phyloP scores from a whole-genome alignment of 2,797 vertebrate genomes.

The Rhinella marina region DNA sequence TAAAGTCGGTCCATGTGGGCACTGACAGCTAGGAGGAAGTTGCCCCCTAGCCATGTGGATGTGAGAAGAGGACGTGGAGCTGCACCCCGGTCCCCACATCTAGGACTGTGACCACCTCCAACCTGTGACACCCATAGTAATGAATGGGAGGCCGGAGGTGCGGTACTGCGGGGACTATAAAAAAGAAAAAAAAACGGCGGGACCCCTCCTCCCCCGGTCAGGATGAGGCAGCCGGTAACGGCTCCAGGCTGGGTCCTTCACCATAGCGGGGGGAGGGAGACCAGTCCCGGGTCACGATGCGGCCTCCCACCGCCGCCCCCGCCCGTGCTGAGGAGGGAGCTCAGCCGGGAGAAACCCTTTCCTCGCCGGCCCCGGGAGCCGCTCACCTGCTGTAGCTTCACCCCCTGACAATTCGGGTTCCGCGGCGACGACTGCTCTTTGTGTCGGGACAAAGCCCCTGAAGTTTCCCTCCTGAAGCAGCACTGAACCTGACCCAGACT shows the following conservation, averaged over 20 bases:
- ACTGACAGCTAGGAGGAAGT: not conserved
- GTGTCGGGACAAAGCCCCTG: slow-evolving; percentile 79
- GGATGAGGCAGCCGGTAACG: no score
- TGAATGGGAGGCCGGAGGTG: slow-evolving; percentile 27
- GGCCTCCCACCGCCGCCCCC: slow-evolving; percentile 35
- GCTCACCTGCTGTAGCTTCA: slow-evolving; percentile 57
- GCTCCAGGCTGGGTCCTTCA: not conserved
- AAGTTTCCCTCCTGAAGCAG: slow-evolving; percentile 85
- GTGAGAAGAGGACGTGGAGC: not conserved
- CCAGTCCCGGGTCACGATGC: slow-evolving; percentile 27
- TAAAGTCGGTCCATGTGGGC: no score
- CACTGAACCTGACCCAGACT: slow-evolving; percentile 79
- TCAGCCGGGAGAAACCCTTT: not conserved
- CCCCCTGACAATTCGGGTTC: slow-evolving; percentile 58
- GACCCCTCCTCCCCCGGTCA: not conserved
- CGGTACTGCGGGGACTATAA: no score
- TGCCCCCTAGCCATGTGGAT: not conserved
- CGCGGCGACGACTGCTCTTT: slow-evolving; percentile 62
- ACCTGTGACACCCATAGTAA: no score
- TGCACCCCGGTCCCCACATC: not conserved
- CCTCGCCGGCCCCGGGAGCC: slow-evolving; percentile 1
- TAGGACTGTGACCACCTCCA: no score
- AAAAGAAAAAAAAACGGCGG: not conserved
- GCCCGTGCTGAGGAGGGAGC: not conserved
- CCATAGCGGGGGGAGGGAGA: not conserved